Conservation (phyloP, 2,888 invertebrate genomes). For the Gisinianus flammeolus region DNA sequence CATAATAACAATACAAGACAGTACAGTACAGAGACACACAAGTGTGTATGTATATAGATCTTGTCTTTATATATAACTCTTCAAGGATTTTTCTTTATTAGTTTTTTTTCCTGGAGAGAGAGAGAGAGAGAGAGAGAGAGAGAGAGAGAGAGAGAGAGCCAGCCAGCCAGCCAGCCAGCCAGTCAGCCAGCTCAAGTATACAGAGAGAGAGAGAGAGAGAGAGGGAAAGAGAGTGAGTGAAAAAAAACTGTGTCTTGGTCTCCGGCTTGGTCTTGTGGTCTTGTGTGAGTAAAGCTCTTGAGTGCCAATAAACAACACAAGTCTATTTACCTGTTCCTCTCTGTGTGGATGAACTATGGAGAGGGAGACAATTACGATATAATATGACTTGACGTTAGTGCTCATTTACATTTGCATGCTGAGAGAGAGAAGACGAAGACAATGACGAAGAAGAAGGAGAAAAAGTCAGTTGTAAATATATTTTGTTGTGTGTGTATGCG, state of each 20-base stretch:
- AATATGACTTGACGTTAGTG: slow-evolving; percentile 18
- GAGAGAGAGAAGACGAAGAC: neutral
- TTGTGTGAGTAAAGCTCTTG: neutral
- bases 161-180: too few species aligned
- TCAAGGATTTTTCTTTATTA: slow-evolving; percentile 28
- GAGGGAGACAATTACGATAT: slow-evolving; percentile 7
- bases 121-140: neutral
- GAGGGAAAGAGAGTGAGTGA: neutral
- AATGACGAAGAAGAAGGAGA: neutral
- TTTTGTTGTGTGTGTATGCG: neutral
- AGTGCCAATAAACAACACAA: slow-evolving; percentile 12
- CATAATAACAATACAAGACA: neutral
- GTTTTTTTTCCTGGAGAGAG: slow-evolving; percentile 15
- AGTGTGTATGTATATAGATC: neutral
- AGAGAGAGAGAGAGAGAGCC: too few species aligned
- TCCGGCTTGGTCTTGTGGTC: neutral
- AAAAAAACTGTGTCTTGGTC: neutral
- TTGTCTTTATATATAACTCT: neutral
- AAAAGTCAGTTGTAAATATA: neutral
- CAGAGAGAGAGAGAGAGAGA: neutral
- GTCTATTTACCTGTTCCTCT: slow-evolving; percentile 8
- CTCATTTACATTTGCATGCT: slow-evolving; percentile 31
- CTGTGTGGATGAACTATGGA: neutral
- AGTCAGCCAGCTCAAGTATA: neutral
- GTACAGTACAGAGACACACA: neutral